Evolutionary conservation across 2,113 vertebrate genomes (phyloP), one percentile per base, ranked within the genome.

Genomic region (Trogon surrucura): DNA sequence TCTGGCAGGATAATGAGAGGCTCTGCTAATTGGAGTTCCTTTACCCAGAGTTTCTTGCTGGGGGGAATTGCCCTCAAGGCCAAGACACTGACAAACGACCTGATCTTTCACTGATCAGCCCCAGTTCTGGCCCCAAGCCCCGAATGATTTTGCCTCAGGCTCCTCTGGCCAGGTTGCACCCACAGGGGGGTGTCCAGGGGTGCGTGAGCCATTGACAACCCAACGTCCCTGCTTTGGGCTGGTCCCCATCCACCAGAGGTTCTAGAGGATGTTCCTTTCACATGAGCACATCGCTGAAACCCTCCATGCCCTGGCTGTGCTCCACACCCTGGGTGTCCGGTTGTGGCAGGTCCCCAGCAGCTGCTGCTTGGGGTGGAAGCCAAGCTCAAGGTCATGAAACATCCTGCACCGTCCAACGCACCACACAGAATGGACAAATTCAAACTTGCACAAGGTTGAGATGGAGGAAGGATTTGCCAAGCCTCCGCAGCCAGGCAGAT

Each of bases 361-460:
- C 58, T 6, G 6, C 66, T 45, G 11, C 30, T 8, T 21, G 51
- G 27, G 32, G 27, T 17, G 10, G 56, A 48, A 62, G 50, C 45
- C 53, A 27, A 44, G 53, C 36, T 32, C 36, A 32, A 74, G 78
- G 70, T 74, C 78, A 89, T 8, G 32, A 15, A 45, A 51, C 30
- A 21, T 16, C n/a, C 32, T 13, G 53, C 30, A 13, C 6, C 4
- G 13, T 22, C 72, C 58, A 41, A 14, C 0, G 5, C 1, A 0
- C 34, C 1, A 1, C 6, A 16, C 65, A 51, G 26, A 65, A 56
- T 3, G 66, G 18, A 10, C 9, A 17, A 7, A 60, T 30, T 88
- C 73, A 54, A 11, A 4, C 65, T 22, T 53, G 10, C 34, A 7
- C 30, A 65, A 57, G 50, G 27, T 4, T 34, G 67, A 34, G 73